Base-by-base conservation (phyloP, 2,797 vertebrate genomes). In the Scyliorhinus canicula region DNA sequence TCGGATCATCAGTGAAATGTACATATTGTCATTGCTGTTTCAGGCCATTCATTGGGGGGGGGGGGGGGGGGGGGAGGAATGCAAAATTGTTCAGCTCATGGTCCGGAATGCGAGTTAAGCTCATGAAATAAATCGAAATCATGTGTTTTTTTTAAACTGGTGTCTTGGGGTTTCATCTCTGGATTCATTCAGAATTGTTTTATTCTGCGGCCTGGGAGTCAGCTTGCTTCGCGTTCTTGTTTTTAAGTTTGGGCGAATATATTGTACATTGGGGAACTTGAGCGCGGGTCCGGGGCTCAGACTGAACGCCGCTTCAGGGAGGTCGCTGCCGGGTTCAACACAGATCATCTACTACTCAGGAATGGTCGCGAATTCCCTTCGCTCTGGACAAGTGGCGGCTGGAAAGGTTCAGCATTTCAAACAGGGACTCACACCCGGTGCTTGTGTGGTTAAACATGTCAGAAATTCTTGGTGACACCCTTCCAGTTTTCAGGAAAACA, bases 81-180 rank as follows among this genome's bases (percentile, higher is more conserved):
- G 12, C 14, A 86, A 31, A 86, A 11, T 31, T 86, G 50, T 60
- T 60, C 31, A 63, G n/a, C 35, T 35, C 57, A 63, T 63, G 7
- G 24, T 65, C 21, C 60, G 63, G 88, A 91, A 91, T 21, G 88
- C 57, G 63, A 90, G 31, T n/a, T 88, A 52, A 57, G 28, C 8
- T 57, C 50, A 55, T 55, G 88, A 65, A 91, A 63, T 91, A 65
- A 91, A 91, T 63, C 60, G 52, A 88, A 91, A 63, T 63, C 14
- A 24, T n/a, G n/a, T n/a, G n/a, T 24, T 91, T 91, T 65, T 40
- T 31, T 84, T 8, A 31, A 74, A 74, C 40, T n/a, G 57, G n/a
- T n/a, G 35, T 65, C 86, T n/a, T n/a, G 28, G 7, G 71, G 1
- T 79, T 79, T 79, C 16, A n/a, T 90, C 31, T 35, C 21, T 57